Conservation (phyloP, 2,113 vertebrate species). For the Sphaerodactylus townsendi region DNA sequence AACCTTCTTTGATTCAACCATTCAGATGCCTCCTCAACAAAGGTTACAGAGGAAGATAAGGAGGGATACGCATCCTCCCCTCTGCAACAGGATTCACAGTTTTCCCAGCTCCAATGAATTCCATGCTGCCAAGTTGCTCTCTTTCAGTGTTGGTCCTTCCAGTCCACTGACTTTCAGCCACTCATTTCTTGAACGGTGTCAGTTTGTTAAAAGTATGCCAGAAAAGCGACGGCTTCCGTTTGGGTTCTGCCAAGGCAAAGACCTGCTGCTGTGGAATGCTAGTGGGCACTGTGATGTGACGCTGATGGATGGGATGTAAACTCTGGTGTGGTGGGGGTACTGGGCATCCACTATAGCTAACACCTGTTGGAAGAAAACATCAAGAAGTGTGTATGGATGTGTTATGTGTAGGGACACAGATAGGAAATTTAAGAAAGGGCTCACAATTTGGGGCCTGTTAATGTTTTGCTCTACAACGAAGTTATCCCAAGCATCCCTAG, state of each 20-base stretch:
- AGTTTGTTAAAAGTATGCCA: conserved; percentile 89
- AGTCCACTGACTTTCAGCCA: background rate
- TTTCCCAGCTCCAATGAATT: conserved; percentile 4
- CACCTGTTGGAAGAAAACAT: conserved; percentile 67
- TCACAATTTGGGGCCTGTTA: background rate
- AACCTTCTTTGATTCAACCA: background rate
- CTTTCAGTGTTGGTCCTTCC: rapidly evolving
- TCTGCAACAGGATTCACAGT: background rate
- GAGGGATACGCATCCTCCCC: background rate
- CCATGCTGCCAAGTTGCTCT: conserved; percentile 1
- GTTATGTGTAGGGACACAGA: background rate
- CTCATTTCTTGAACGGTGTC: conserved; percentile 89
- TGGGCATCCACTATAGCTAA: conserved; percentile 81
- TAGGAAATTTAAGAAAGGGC: background rate
- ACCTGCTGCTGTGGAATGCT: conserved; percentile 95
- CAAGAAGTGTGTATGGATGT: background rate
- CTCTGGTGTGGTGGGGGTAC: conserved; percentile 82
- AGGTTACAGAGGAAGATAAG: conserved; percentile 19
- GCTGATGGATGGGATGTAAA: conserved; percentile 91
- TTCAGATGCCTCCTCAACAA: conserved; percentile 29
- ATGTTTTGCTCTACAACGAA: too few relatives aligned
- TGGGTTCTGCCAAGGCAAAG: conserved; percentile 93
- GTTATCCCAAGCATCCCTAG: background rate
- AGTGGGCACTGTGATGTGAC: conserved; percentile 94
- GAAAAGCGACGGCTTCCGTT: conserved; percentile 89